Evolutionary conservation across 2,888 invertebrate genomes (phyloP).

Genomic region (Parapristionchus giblindavisi): DNA sequence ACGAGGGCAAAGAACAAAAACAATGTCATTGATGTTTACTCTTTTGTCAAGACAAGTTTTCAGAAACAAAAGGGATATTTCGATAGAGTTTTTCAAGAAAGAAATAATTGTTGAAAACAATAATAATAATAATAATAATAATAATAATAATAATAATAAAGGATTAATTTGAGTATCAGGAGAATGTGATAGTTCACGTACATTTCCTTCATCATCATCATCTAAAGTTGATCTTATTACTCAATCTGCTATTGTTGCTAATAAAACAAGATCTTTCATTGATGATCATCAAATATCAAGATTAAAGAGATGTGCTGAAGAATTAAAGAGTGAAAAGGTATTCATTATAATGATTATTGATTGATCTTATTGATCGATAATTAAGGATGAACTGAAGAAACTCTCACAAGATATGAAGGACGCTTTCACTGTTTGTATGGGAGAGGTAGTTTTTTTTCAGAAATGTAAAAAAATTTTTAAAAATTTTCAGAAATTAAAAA

Average conservation of each 20-base stretch:
- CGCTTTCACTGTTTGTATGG: slow-evolving; percentile 58
- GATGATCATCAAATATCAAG: slow-evolving; percentile 53
- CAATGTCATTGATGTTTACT: too few relatives aligned
- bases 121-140: too few relatives aligned
- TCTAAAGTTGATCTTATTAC: neutral
- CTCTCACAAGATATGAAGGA: slow-evolving; percentile 57
- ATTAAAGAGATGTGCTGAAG: slow-evolving; percentile 53
- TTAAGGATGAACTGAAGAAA: slow-evolving; percentile 50
- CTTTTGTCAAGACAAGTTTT: too few relatives aligned
- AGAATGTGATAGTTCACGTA: slow-evolving; percentile 16
- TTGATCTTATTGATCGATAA: slow-evolving; percentile 5
- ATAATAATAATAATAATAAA: neutral
- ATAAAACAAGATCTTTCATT: slow-evolving; percentile 48
- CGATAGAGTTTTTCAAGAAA: too few relatives aligned
- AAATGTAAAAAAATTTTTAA: neutral
- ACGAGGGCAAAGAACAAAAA: too few relatives aligned
- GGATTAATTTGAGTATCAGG: slow-evolving; percentile 19
- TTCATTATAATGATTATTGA: neutral
- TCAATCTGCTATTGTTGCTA: slow-evolving; percentile 26
- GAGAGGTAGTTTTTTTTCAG: slow-evolving; percentile 41
- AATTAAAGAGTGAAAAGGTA: slow-evolving; percentile 55
- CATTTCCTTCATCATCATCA: slow-evolving; percentile 3
- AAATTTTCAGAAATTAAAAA: too few relatives aligned
- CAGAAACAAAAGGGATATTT: too few relatives aligned
- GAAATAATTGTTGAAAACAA: too few relatives aligned